Conservation (phyloP, 2,888 invertebrate species). For the Eristalis arbustorum region DNA sequence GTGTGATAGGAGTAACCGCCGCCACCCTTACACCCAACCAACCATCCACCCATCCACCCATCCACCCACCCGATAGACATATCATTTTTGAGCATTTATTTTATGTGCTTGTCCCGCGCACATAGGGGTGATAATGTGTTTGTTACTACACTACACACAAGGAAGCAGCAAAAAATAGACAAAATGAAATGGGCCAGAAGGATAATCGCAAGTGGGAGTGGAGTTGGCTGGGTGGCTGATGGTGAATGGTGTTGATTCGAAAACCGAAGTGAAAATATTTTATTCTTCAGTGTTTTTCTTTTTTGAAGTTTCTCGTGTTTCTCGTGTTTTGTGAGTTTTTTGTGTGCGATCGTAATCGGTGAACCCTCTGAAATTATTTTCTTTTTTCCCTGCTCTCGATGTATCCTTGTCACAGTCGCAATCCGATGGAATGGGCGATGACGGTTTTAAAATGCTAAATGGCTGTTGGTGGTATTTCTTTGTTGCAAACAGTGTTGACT, state of each 20-base stretch:
- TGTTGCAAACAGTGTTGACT: conserved; percentile 51
- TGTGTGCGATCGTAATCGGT: conserved; percentile 54
- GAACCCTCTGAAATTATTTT: conserved; percentile 54
- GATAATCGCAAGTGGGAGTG: conserved; percentile 28
- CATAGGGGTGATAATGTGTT: conserved; percentile 60
- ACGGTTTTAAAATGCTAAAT: conserved; percentile 70
- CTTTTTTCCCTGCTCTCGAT: conserved; percentile 4
- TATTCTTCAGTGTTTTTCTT: conserved; percentile 29
- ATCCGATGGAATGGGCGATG: conserved; percentile 12
- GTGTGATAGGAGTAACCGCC: conserved; percentile 7
- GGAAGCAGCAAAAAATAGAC: conserved; percentile 4
- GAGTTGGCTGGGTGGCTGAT: neutral
- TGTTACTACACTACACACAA: conserved; percentile 28
- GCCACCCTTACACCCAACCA: conserved; percentile 9
- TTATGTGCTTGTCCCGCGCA: conserved; percentile 56
- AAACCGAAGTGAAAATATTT: conserved; percentile 53
- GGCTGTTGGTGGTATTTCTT: conserved; percentile 63
- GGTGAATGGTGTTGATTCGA: conserved; percentile 35
- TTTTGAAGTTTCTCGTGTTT: conserved; percentile 33
- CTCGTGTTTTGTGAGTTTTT: conserved; percentile 28
- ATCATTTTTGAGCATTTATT: conserved; percentile 69
- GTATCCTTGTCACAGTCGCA: conserved; percentile 31
- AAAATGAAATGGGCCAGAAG: conserved; percentile 68
- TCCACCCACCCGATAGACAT: conserved; percentile 53
- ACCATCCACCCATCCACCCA: neutral